phyloP scores from a whole-genome alignment of 2,113 vertebrate genomes.

The Seriola aureovittata region DNA sequence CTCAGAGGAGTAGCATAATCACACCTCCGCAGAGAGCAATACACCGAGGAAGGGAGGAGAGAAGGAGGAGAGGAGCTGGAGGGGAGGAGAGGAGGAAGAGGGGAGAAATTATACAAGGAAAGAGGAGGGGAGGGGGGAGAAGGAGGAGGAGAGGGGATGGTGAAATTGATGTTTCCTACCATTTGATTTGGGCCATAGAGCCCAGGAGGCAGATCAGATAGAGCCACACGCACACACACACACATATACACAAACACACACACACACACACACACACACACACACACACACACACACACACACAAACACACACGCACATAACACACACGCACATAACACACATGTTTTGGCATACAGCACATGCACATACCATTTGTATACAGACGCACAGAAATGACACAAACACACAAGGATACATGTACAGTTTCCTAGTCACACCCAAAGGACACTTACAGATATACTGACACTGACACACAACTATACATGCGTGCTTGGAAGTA shows the following conservation, averaged over 20 bases:
- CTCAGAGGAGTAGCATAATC: conserved; percentile 78
- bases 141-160: conserved; percentile 58
- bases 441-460: conserved; percentile 1
- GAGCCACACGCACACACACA: conserved; percentile 9
- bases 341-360: not conserved
- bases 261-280: conserved; percentile 5
- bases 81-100: conserved; percentile 49
- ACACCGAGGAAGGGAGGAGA: conserved; percentile 54
- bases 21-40: conserved; percentile 70
- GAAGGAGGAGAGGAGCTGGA: conserved; percentile 54
- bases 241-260: not conserved
- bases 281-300: not conserved
- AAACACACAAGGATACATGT: not conserved
- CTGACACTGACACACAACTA: not conserved
- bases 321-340: conserved; percentile 8
- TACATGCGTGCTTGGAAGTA: not conserved
- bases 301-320: conserved; percentile 2
- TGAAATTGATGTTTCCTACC: conserved; percentile 79
- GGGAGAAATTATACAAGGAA: conserved; percentile 57
- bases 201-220: conserved; percentile 75
- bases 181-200: conserved; percentile 78
- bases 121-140: conserved; percentile 27
- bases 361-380: not conserved
- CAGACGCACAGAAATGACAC: not conserved
- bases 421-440: not conserved